phyloP scores from a whole-genome alignment of 2,113 vertebrate species.

The Oreochromis aureus region DNA sequence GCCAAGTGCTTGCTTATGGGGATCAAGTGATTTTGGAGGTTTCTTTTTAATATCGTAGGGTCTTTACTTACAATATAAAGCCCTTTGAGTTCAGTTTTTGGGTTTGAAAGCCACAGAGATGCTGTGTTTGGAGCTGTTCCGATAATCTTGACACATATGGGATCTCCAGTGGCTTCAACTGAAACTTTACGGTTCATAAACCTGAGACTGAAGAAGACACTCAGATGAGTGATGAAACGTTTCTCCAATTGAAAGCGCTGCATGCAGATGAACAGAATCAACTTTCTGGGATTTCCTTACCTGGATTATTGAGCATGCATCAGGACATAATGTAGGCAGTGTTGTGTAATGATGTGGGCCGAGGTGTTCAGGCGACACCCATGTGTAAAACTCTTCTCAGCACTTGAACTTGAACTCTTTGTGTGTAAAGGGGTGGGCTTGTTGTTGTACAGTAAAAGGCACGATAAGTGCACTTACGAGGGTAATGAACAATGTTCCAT shows the following conservation, averaged over 20 bases:
- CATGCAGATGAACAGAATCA: not conserved
- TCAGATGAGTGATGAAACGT: not conserved
- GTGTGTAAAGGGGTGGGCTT: not conserved
- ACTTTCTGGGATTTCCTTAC: not conserved
- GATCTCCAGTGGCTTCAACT: not conserved
- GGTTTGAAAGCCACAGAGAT: not conserved
- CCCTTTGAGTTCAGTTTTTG: not conserved
- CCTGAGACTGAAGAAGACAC: not conserved
- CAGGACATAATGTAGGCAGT: not conserved
- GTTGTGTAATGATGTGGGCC: slow-evolving; percentile 35
- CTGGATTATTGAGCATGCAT: not conserved
- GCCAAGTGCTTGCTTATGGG: not conserved
- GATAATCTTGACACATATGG: not conserved
- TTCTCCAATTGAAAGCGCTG: not conserved
- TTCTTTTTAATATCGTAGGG: not conserved
- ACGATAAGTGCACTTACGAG: not conserved
- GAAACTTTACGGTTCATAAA: not conserved
- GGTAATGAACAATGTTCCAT: not conserved
- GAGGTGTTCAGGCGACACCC: slow-evolving; percentile 44
- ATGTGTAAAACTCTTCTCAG: slow-evolving; percentile 35
- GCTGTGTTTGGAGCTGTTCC: not conserved
- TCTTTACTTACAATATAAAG: not conserved
- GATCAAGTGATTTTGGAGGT: not conserved
- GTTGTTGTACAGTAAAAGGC: slow-evolving; percentile 6
- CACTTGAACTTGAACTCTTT: slow-evolving; percentile 46